These are phyloP conservation scores for Rhinoraja longicauda DNA, from an alignment of 2,797 vertebrate genomes.

Conservation along the genomic window DNA sequence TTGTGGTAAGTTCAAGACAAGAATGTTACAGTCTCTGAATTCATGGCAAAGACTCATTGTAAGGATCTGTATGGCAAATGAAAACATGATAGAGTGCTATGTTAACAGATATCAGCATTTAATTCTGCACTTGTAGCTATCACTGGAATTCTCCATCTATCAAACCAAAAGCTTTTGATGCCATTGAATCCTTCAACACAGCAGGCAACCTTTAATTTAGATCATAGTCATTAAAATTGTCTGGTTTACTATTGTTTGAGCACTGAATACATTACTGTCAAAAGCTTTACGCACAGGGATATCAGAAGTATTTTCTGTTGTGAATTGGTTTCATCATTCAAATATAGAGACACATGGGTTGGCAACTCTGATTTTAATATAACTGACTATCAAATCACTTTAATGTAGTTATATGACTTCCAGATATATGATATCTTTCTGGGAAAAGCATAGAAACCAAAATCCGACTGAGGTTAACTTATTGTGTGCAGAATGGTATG, in stretches of 20 bases:
- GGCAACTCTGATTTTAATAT: neutral
- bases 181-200: neutral
- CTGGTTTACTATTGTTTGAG: neutral
- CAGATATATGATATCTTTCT: neutral
- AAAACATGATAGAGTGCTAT: neutral
- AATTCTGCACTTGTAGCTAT: neutral
- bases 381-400: neutral
- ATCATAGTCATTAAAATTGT: neutral
- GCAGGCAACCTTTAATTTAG: neutral
- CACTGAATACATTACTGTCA: neutral
- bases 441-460: neutral
- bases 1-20: slow-evolving; percentile 23
- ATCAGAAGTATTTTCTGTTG: neutral
- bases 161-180: neutral
- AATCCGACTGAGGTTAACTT: neutral
- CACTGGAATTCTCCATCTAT: neutral
- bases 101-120: neutral
- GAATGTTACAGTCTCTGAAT: slow-evolving; percentile 16
- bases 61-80: neutral
- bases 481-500: neutral
- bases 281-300: neutral
- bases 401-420: neutral
- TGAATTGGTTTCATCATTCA: neutral
- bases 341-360: neutral
- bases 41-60: neutral